phyloP scores from a whole-genome alignment of 2,113 vertebrate species.

The Catharus bicknelli region DNA sequence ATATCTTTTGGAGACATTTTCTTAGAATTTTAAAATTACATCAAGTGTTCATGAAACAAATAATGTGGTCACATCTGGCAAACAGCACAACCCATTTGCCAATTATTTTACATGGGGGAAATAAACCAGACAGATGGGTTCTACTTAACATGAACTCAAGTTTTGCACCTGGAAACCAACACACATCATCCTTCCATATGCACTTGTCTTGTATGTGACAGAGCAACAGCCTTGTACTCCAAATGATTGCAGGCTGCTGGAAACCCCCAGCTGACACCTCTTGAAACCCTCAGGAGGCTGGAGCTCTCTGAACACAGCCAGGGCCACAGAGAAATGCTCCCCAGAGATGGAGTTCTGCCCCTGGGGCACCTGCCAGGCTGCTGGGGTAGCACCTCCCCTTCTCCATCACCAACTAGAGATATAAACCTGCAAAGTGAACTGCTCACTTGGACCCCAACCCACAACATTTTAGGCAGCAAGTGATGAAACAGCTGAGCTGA shows the following conservation, averaged over 20 bases:
- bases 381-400: not conserved
- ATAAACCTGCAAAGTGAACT: not conserved
- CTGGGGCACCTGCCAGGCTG: not conserved
- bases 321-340: not conserved
- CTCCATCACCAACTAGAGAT: not conserved
- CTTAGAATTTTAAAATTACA: slow-evolving; percentile 26
- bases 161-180: not conserved
- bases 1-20: slow-evolving; percentile 11
- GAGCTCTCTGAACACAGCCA: not conserved
- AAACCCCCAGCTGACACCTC: not conserved
- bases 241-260: not conserved
- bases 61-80: not conserved
- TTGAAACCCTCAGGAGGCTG: too few species aligned
- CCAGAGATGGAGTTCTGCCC: rapidly evolving
- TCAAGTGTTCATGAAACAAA: not conserved
- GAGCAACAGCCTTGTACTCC: not conserved
- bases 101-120: not conserved
- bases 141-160: not conserved
- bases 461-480: not conserved
- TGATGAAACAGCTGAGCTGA: not conserved
- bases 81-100: not conserved
- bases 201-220: not conserved
- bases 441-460: too few species aligned
- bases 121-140: not conserved
- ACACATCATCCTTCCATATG: not conserved